These are phyloP conservation scores for Zhuqinia jingwanae DNA, from an alignment of 2,888 invertebrate species.

Conservation along the genomic window DNA sequence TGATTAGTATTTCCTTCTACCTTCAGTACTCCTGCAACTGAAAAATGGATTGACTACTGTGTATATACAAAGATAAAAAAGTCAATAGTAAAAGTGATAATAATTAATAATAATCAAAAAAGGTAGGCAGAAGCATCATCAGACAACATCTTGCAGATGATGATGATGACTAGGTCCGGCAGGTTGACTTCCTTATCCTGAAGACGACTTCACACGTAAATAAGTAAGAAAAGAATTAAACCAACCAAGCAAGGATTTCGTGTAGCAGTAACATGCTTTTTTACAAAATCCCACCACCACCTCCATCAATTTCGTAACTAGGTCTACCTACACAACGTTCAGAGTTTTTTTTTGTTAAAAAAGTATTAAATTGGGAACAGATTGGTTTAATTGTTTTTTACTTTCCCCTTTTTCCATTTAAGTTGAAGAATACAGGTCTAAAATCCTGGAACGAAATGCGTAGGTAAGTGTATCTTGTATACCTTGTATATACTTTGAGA, in stretches of 20 bases:
- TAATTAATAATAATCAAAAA: not conserved
- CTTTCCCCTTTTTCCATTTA: constrained; percentile 17
- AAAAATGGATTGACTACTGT: not conserved
- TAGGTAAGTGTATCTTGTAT: too few relatives aligned
- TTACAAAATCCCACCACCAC: not conserved
- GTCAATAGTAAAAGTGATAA: not conserved
- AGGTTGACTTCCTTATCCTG: constrained; percentile 39
- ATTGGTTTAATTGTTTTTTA: constrained; percentile 35
- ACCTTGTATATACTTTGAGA: too few relatives aligned
- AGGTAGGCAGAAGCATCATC: not conserved
- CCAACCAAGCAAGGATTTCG: too few relatives aligned
- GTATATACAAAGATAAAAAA: not conserved
- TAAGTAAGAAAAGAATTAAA: too few relatives aligned
- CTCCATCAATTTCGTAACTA: not conserved
- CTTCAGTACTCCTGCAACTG: constrained; percentile 17
- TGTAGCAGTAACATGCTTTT: not conserved
- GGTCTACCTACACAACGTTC: not conserved
- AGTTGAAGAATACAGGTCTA: not conserved
- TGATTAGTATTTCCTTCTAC: constrained; percentile 14
- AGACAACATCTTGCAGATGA: constrained; percentile 34
- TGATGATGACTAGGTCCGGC: constrained; percentile 18
- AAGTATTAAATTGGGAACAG: constrained; percentile 13
- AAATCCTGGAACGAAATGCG: too few relatives aligned
- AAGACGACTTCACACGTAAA: too few relatives aligned
- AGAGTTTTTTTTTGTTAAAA: not conserved